These are phyloP conservation scores for Salvelinus fontinalis DNA, from an alignment of 2,113 vertebrate species.

Conservation along the genomic window DNA sequence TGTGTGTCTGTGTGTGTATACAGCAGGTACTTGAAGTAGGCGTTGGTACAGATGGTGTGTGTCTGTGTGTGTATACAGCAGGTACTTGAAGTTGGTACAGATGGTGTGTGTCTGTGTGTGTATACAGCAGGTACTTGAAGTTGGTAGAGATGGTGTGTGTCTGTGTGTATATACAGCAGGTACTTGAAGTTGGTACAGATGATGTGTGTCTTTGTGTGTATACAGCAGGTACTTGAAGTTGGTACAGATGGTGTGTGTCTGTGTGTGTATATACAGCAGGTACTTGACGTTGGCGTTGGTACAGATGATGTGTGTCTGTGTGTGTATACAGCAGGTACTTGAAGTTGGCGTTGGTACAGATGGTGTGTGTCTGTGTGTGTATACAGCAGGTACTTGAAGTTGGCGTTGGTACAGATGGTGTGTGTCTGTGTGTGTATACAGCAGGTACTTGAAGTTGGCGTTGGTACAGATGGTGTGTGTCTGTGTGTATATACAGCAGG, in stretches of 20 bases:
- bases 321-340: too few relatives aligned
- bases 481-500: too few relatives aligned
- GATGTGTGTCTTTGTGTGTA: slow-evolving; percentile 68
- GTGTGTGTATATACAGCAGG: slow-evolving; percentile 52
- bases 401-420: not conserved
- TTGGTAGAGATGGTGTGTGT: slow-evolving; percentile 95
- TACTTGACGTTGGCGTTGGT: slow-evolving; percentile 98
- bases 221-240: not conserved
- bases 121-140: slow-evolving; percentile 83
- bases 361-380: slow-evolving; percentile 73
- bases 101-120: not conserved
- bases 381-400: not conserved
- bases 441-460: slow-evolving; percentile 93
- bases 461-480: slow-evolving; percentile 95
- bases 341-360: slow-evolving; percentile 92
- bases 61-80: too few relatives aligned
- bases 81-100: not conserved
- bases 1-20: slow-evolving; percentile 56
- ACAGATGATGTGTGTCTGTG: slow-evolving; percentile 84
- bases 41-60: slow-evolving; percentile 96
- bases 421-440: not conserved
- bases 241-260: not conserved
- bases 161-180: too few relatives aligned
- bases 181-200: slow-evolving; percentile 91
- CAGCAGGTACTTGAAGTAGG: slow-evolving; percentile 61